These are phyloP conservation scores for Vulpes ferrilata DNA, from an alignment of 2,113 vertebrate genomes.

Conservation along the genomic window DNA sequence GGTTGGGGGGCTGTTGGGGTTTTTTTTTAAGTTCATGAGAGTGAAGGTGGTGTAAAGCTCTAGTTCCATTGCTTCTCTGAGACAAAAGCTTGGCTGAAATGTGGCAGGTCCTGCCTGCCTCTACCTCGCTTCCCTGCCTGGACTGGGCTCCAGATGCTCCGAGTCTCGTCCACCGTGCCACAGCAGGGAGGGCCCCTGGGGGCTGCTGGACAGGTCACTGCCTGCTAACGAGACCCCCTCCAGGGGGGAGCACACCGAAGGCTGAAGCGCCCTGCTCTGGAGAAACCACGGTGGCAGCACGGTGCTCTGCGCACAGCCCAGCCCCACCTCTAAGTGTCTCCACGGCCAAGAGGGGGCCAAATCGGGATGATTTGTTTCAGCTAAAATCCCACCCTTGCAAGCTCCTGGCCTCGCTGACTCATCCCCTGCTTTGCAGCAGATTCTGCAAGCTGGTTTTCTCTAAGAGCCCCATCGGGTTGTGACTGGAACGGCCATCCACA, in stretches of 20 bases:
- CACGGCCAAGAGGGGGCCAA: neutral
- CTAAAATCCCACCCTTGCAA: neutral
- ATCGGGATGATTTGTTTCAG: neutral
- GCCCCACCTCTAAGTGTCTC: neutral
- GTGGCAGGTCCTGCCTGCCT: rapidly evolving
- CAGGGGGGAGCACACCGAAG: neutral
- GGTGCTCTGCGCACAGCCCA: neutral
- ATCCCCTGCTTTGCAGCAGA: neutral
- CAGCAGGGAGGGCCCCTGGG: rapidly evolving
- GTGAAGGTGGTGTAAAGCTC: neutral
- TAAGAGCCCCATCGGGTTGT: neutral
- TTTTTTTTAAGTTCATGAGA: neutral
- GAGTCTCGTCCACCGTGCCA: rapidly evolving
- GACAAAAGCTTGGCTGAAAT: rapidly evolving
- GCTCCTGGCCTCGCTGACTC: neutral
- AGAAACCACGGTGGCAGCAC: no score
- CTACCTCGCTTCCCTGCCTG: rapidly evolving
- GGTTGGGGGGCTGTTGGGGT: neutral
- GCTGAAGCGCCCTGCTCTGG: neutral
- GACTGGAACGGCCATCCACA: rapidly evolving
- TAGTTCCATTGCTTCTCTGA: neutral
- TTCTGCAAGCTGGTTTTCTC: neutral
- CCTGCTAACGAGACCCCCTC: neutral
- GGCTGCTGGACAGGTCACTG: neutral
- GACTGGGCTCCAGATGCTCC: rapidly evolving